phyloP scores from a whole-genome alignment of 2,113 vertebrate genomes.

The Pholis gunnellus region DNA sequence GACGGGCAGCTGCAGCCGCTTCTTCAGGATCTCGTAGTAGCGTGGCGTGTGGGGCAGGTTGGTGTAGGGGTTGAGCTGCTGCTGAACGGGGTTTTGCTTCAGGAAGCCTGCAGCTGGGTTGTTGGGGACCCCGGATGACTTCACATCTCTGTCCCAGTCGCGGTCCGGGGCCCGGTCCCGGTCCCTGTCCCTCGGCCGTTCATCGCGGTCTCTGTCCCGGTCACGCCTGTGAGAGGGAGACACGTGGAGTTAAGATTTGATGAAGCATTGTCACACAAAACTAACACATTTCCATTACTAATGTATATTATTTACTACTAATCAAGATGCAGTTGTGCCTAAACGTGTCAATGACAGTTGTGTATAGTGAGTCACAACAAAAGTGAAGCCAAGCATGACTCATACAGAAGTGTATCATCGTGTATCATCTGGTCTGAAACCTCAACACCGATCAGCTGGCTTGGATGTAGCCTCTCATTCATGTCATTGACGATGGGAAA shows the following conservation, averaged over 20 bases:
- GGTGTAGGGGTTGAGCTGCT: constrained; percentile 96
- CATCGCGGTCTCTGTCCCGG: constrained; percentile 89
- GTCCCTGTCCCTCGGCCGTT: constrained; percentile 75
- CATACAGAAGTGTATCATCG: not conserved
- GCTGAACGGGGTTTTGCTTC: constrained; percentile 87
- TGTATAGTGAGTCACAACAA: not conserved
- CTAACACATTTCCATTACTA: not conserved
- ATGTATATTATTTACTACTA: not conserved
- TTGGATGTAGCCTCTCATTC: not conserved
- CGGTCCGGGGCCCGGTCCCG: constrained; percentile 88
- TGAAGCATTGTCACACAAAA: not conserved
- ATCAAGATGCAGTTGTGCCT: not conserved
- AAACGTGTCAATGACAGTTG: not conserved
- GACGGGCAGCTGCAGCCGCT: constrained; percentile 93
- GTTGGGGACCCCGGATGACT: constrained; percentile 68
- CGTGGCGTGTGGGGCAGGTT: constrained; percentile 95
- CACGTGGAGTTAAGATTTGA: not conserved
- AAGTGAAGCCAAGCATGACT: not conserved
- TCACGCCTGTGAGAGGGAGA: constrained; percentile 85
- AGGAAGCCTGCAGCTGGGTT: constrained; percentile 82
- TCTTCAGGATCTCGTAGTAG: constrained; percentile 95
- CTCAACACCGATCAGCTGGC: not conserved
- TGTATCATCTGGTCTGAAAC: not conserved
- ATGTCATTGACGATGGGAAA: constrained; percentile 11
- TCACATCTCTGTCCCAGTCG: constrained; percentile 87